Evolutionary conservation across 2,113 vertebrate genomes (phyloP).

Genomic region (Mus musculus): DNA sequence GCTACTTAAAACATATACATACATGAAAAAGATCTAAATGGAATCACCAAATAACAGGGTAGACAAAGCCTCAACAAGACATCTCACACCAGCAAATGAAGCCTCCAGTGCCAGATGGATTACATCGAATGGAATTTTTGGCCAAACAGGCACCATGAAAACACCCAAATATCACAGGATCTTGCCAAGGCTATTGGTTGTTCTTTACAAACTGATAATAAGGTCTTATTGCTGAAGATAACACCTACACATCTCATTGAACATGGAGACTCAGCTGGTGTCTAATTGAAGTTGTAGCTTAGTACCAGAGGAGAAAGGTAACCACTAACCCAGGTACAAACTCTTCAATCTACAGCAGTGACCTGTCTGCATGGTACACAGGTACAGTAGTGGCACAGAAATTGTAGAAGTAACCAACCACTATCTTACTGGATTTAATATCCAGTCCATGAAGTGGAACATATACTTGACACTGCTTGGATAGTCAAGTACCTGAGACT

Average conservation of each 20-base stretch:
- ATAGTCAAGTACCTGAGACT: background rate
- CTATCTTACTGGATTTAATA: background rate
- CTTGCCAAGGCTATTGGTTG: background rate
- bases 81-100: background rate
- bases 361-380: background rate
- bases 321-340: background rate
- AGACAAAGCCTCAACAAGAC: background rate
- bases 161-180: background rate
- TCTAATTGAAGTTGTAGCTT: background rate
- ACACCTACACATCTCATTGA: background rate
- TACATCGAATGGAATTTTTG: background rate
- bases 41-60: background rate
- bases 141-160: background rate
- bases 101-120: background rate
- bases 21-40: background rate
- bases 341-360: background rate
- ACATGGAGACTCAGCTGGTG: background rate
- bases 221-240: background rate
- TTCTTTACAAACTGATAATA: background rate
- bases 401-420: background rate
- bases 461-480: background rate
- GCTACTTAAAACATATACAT: background rate
- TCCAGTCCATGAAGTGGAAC: background rate
- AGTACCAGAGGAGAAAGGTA: background rate
- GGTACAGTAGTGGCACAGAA: background rate